Evolutionary conservation across 2,113 vertebrate species (phyloP).

Genomic region (Uria aalge): DNA sequence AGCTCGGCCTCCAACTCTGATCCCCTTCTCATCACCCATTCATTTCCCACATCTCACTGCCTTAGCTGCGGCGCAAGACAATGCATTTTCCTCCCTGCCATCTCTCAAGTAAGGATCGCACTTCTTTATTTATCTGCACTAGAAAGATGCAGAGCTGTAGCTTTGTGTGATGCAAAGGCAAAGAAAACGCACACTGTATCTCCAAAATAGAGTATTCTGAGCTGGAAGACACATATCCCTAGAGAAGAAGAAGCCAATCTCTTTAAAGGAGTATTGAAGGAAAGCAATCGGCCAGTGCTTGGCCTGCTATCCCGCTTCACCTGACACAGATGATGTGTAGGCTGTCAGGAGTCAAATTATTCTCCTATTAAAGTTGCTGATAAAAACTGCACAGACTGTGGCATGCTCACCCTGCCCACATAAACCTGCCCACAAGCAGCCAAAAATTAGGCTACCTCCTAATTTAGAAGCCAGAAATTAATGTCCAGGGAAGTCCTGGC

Average conservation of each 20-base stretch:
- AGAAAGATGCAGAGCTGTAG: not conserved
- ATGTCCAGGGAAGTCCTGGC: not conserved
- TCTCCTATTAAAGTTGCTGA: not conserved
- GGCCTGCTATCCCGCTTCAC: not conserved
- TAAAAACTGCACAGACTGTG: not conserved
- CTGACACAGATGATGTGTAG: not conserved
- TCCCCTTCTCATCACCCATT: not conserved
- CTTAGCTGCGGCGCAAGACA: accelerated
- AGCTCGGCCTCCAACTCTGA: not conserved
- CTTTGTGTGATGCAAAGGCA: not conserved
- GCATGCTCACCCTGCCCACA: not conserved
- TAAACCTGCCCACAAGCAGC: not conserved
- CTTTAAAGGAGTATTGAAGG: not conserved
- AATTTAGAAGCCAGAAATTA: not conserved
- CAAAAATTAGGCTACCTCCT: not conserved
- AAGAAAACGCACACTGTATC: accelerated
- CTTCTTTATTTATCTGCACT: not conserved
- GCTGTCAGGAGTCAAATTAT: not conserved
- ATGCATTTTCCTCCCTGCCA: not conserved
- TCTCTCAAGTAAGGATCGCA: not conserved
- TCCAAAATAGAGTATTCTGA: not conserved
- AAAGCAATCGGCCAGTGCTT: not conserved
- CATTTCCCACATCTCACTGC: not conserved
- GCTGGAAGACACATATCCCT: not conserved
- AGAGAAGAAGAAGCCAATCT: not conserved